A percentile compares a stretch with the other conserved stretches of the same genome.
These are phyloP conservation scores for Apostichopus japonicus DNA, from an alignment of 35 echinoderm and acorn worm genomes.

Conservation along the genomic window DNA sequence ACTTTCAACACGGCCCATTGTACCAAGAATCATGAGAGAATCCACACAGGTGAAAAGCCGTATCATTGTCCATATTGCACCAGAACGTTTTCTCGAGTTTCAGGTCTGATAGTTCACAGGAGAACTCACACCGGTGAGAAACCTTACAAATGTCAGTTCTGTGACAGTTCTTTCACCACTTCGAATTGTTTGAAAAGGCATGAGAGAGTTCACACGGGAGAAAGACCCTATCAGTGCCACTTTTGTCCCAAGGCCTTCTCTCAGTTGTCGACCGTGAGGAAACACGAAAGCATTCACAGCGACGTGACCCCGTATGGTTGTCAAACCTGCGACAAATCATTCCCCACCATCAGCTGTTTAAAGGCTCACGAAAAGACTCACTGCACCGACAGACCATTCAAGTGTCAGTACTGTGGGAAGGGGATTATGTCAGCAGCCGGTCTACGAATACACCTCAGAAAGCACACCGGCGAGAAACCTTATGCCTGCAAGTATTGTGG, in stretches of 20 bases:
- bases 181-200: neutral
- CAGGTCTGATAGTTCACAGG: neutral
- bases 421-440: neutral
- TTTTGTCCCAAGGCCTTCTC: neutral
- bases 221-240: neutral
- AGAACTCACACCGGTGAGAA: neutral
- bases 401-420: neutral
- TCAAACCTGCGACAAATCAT: neutral
- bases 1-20: slow-evolving; percentile 35
- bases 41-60: slow-evolving; percentile 58
- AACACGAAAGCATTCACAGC: neutral
- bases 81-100: slow-evolving; percentile 16
- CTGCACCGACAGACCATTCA: neutral
- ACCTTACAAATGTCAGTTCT: neutral
- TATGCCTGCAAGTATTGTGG: neutral
- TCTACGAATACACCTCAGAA: neutral
- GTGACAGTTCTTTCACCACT: neutral
- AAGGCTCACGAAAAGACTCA: neutral
- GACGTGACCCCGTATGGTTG: neutral
- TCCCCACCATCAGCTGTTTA: neutral
- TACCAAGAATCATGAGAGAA: slow-evolving; percentile 51
- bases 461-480: neutral
- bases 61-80: slow-evolving; percentile 64
- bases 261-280: neutral
- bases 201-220: neutral